Base-by-base conservation (phyloP, 2,113 vertebrate genomes). In the Rostratula benghalensis region DNA sequence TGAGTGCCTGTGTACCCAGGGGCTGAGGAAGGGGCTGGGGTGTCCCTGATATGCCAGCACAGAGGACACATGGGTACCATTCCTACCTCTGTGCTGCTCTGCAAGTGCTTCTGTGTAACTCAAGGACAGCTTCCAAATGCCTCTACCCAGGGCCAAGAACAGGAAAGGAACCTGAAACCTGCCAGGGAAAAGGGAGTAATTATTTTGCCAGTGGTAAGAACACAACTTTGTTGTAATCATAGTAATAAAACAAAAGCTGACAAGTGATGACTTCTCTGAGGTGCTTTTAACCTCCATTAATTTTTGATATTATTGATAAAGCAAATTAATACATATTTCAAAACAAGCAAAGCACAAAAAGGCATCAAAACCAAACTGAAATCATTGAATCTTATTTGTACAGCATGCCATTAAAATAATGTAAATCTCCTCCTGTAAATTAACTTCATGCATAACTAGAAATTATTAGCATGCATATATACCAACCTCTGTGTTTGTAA, bases 231-330 rank as follows among this genome's bases (percentile, higher is more conserved):
- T 60, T 92, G n/a, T 75, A 92, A 81, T 84, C 56, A 12, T 81
- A 79, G 73, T 37, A 86, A 87, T 93, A 96, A 97, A 96, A 83
- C 33, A 93, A 63, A 95, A 94, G 76, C 10, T 45, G 86, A 87
- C 82, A 92, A 93, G 24, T 43, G 46, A 94, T 60, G 43, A 39
- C 88, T 95, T 91, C 89, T 95, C 94, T 93, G 74, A 98, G 94
- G 89, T 95, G 87, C 76, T 96, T 95, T 97, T 95, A 94, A 90
- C 90, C 77, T 93, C 92, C 87, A 94, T 97, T 96, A 96, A 84
- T 94, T 81, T 97, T 96, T 96, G 80, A 87, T 96, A 95, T 93
- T 95, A 97, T 94, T 95, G 94, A 97, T 97, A 96, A 97, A 95
- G 76, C 74, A 96, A 97, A 96, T 97, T 80, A 97, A 96, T 83